Evolutionary conservation across 2,113 vertebrate species (phyloP).

Genomic region (Jaculus jaculus): DNA sequence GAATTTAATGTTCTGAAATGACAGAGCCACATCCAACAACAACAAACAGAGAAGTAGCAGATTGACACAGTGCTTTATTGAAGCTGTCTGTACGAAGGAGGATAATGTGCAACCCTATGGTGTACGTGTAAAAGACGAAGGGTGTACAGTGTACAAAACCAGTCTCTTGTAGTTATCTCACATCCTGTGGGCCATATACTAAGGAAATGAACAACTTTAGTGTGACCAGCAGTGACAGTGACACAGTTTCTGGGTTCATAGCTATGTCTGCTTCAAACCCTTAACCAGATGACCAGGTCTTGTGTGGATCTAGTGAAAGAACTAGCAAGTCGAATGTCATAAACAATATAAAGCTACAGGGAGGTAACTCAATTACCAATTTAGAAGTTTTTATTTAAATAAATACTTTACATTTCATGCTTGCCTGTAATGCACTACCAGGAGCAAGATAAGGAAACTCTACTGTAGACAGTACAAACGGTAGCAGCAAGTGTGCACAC

Average conservation of each 20-base stretch:
- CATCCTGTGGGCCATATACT: slow-evolving; percentile 90
- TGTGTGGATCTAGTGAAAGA: slow-evolving; percentile 89
- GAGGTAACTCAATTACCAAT: slow-evolving; percentile 91
- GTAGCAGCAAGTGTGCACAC: slow-evolving; percentile 94
- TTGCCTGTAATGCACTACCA: slow-evolving; percentile 94
- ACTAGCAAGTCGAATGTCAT: slow-evolving; percentile 92
- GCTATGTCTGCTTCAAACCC: slow-evolving; percentile 89
- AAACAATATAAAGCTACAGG: slow-evolving; percentile 95
- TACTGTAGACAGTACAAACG: slow-evolving; percentile 93
- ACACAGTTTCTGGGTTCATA: slow-evolving; percentile 87
- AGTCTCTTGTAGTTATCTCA: slow-evolving; percentile 93
- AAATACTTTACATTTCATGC: slow-evolving; percentile 98
- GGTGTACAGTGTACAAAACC: slow-evolving; percentile 99
- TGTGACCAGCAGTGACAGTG: slow-evolving; percentile 87
- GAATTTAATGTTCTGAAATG: slow-evolving; percentile 80
- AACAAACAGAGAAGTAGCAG: slow-evolving; percentile 87
- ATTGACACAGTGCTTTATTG: slow-evolving; percentile 99
- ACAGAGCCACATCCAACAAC: slow-evolving; percentile 83
- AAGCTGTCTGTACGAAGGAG: slow-evolving; percentile 97
- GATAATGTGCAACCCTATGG: slow-evolving; percentile 97
- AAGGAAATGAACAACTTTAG: slow-evolving; percentile 89
- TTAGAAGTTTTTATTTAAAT: slow-evolving; percentile 94
- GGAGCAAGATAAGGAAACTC: slow-evolving; percentile 90
- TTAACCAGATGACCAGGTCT: slow-evolving; percentile 91
- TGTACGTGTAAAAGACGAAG: slow-evolving; percentile 99